Evolutionary conservation across 2,113 vertebrate species (phyloP).

Genomic region (Tragelaphus buxtoni): DNA sequence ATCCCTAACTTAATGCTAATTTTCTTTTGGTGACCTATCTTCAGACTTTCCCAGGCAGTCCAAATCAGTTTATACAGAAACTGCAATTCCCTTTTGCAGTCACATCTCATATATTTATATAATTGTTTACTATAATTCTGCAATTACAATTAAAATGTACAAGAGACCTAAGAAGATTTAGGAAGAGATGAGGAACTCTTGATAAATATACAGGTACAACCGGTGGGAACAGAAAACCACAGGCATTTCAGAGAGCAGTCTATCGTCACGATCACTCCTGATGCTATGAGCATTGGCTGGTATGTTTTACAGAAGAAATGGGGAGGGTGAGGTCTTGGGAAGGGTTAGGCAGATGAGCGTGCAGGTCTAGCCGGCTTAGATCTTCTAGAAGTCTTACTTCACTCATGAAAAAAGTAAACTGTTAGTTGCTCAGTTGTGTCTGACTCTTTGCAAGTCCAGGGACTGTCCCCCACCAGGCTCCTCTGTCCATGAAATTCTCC

Average conservation of each 20-base stretch:
- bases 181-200: neutral
- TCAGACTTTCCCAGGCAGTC: neutral
- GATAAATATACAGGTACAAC: neutral
- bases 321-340: neutral
- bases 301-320: neutral
- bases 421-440: neutral
- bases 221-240: neutral
- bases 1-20: neutral
- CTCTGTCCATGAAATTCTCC: neutral
- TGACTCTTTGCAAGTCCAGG: neutral
- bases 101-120: neutral
- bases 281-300: neutral
- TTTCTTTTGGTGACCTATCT: neutral
- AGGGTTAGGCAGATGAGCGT: rapidly evolving
- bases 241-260: neutral
- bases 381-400: neutral
- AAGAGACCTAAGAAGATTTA: neutral
- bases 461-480: neutral
- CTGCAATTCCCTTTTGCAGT: neutral
- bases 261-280: neutral
- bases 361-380: neutral
- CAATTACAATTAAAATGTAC: neutral
- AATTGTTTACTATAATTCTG: neutral
- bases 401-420: neutral
- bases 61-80: neutral